These are phyloP conservation scores for Penaeus vannamei DNA, from an alignment of 1,140 invertebrate genomes.

Conservation along the genomic window DNA sequence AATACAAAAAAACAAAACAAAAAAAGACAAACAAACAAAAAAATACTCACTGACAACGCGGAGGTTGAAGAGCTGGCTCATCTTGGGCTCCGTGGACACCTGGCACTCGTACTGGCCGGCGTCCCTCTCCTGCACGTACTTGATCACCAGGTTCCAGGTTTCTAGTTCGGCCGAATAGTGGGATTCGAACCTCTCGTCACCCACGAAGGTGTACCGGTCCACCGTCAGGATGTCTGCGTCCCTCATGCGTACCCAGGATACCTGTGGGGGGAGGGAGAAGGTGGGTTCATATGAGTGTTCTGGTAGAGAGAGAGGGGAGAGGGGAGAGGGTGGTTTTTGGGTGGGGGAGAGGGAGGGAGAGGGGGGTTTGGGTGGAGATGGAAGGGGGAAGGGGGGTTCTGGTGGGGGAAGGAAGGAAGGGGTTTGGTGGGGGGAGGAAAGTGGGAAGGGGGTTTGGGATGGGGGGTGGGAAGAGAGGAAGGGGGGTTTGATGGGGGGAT, in stretches of 20 bases:
- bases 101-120: slow-evolving; percentile 86
- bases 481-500: no score
- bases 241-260: slow-evolving; percentile 92
- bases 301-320: not conserved
- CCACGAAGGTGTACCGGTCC: slow-evolving; percentile 88
- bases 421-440: no score
- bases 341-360: no score
- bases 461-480: no score
- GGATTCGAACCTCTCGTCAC: slow-evolving; percentile 87
- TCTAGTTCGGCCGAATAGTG: slow-evolving; percentile 87
- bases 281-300: not conserved
- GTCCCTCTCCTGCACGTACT: slow-evolving; percentile 87
- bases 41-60: slow-evolving; percentile 68
- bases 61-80: slow-evolving; percentile 69
- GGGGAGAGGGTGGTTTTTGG: no score
- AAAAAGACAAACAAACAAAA: no score
- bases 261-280: slow-evolving; percentile 71
- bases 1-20: no score
- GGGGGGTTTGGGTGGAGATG: no score
- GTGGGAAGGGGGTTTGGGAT: no score
- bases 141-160: slow-evolving; percentile 91
- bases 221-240: slow-evolving; percentile 92
- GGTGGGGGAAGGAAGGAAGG: no score
- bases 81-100: slow-evolving; percentile 71
- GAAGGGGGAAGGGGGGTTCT: no score